phyloP scores from a whole-genome alignment of 2,113 vertebrate genomes.

The Pangasianodon gigas region DNA sequence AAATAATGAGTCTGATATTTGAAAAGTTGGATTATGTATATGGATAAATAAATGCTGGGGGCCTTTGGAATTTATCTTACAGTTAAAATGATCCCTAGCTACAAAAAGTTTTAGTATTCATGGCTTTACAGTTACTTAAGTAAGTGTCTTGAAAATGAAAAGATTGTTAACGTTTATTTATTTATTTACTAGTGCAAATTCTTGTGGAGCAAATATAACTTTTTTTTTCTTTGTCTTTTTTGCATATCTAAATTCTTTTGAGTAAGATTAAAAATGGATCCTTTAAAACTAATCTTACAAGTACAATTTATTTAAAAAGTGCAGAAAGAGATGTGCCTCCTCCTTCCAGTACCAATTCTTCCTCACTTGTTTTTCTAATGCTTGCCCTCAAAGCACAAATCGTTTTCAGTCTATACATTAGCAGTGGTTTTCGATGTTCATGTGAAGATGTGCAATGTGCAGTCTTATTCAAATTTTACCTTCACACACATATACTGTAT shows the following conservation, averaged over 20 bases:
- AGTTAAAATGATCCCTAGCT: background rate
- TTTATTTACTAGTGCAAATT: background rate
- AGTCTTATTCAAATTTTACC: background rate
- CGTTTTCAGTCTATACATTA: background rate
- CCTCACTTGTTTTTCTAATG: background rate
- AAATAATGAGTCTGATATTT: background rate
- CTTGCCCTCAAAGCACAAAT: background rate
- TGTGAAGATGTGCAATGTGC: background rate
- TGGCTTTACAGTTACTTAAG: background rate
- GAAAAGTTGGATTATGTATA: background rate
- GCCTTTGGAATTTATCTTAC: background rate
- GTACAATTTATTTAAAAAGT: background rate
- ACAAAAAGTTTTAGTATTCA: background rate
- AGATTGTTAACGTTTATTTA: background rate
- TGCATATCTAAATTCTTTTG: background rate
- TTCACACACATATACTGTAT: background rate
- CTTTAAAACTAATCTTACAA: background rate
- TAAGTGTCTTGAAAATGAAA: background rate
- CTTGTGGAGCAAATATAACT: background rate
- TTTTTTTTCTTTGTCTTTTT: background rate
- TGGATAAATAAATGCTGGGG: background rate
- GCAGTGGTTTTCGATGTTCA: background rate
- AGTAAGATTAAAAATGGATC: background rate
- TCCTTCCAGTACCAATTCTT: background rate
- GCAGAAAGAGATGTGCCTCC: background rate